These are phyloP conservation scores for Hiodon alosoides DNA, from an alignment of 2,113 vertebrate species.

Conservation along the genomic window DNA sequence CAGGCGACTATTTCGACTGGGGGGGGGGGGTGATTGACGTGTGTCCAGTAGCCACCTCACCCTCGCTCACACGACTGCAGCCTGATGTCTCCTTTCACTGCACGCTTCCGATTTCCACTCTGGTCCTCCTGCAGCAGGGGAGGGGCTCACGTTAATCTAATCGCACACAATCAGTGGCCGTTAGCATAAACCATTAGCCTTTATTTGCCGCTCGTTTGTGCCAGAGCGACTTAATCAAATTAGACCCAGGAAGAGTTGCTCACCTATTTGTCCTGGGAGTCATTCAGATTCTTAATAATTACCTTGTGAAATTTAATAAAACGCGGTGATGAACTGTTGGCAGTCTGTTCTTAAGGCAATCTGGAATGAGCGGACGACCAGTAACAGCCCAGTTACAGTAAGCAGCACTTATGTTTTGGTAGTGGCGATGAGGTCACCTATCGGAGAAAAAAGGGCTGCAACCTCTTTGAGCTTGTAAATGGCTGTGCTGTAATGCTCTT, in stretches of 20 bases:
- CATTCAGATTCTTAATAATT: constrained; percentile 20
- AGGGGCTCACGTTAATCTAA: constrained; percentile 35
- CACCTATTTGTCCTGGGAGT: constrained; percentile 21
- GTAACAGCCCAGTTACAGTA: background rate
- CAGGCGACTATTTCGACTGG: too few relatives aligned
- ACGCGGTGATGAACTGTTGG: constrained; percentile 11
- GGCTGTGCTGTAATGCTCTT: background rate
- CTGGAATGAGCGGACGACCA: background rate
- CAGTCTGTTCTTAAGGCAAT: background rate
- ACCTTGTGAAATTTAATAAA: constrained; percentile 11
- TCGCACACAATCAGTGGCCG: constrained; percentile 39
- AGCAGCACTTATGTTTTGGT: background rate
- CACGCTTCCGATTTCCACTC: background rate
- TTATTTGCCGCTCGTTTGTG: constrained; percentile 42
- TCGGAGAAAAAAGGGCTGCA: background rate
- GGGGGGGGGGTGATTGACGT: background rate
- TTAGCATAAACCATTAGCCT: constrained; percentile 40
- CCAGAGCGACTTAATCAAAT: constrained; percentile 41
- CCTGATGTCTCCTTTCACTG: background rate
- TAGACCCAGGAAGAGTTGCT: constrained; percentile 45
- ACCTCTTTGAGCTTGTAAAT: constrained; percentile 1
- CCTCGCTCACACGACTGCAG: too few relatives aligned
- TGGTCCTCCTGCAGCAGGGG: constrained; percentile 18
- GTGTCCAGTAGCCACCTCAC: too few relatives aligned
- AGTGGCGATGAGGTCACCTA: constrained; percentile 16